Evolutionary conservation across 1,140 invertebrate genomes (phyloP), one percentile per base, ranked within the genome.

Genomic region (Calosoma granatense): DNA sequence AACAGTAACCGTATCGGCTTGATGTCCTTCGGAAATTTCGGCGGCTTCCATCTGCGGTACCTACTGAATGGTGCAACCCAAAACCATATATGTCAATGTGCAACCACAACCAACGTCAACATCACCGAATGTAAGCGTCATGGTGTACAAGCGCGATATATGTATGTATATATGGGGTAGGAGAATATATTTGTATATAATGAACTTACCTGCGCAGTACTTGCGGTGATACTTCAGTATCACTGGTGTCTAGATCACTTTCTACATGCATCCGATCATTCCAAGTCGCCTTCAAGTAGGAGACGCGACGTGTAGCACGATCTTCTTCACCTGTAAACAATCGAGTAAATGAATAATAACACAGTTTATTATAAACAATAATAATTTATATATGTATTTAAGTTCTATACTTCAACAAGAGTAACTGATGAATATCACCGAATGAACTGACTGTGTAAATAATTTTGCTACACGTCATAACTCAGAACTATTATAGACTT

Each of bases 231-330:
- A 65, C 53, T 63, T 87, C 82, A 22, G 72, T 70, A 58, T 81
- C 79, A 62, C 82, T 83, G 15, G 82, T 69, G 57, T 82, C 80
- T n/a, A 78, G 70, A 64, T 86, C 83, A 62, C 80, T 81, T 61
- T 85, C 83, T 57, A 85, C 75, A 67, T 83, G 78, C 68, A 84
- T 77, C 54, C 84, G 74, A 63, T 85, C 83, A 41, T 78, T 78
- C 78, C 83, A 81, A 20, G 92, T 94, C 6, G 93, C 93, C 74
- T 91, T 90, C 59, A 95, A 74, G 72, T 96, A 96, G 1, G 92
- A 95, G 47, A 92, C 90, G 60, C 92, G 77, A 64, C 92, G 79
- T 66, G 88, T 89, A 14, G 87, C 81, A 59, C 90, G 84, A 64
- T 92, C 89, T 64, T 89, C 88, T 66, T 92, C 88, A 72, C 74